These are phyloP conservation scores for Gari tellinella DNA, from an alignment of 2,888 invertebrate genomes.

Conservation along the genomic window DNA sequence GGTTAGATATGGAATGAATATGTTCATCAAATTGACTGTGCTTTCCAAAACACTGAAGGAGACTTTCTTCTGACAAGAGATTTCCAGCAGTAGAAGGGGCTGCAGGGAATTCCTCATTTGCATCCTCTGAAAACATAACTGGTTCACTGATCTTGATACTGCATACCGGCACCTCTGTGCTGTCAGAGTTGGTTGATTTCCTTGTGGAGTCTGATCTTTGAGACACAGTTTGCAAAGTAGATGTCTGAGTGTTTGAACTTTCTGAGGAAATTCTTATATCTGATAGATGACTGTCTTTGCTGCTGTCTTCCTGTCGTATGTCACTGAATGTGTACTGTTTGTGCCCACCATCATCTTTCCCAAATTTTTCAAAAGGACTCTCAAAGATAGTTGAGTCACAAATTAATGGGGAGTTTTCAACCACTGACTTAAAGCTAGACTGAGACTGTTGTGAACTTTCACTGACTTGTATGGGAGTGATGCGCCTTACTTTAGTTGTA, in stretches of 20 bases:
- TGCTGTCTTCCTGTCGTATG: no score
- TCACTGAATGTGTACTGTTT: no score
- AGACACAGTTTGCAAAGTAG: background rate
- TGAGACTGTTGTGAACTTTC: slow-evolving; percentile 11
- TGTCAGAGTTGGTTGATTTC: background rate
- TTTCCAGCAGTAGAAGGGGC: background rate
- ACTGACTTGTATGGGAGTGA: slow-evolving; percentile 54
- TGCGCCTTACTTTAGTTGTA: slow-evolving; percentile 40
- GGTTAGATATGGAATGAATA: slow-evolving; percentile 44
- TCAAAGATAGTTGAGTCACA: slow-evolving; percentile 12
- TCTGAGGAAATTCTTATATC: slow-evolving; percentile 1
- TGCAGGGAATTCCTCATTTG: slow-evolving; percentile 43
- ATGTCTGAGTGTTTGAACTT: background rate
- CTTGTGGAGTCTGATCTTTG: slow-evolving; percentile 13
- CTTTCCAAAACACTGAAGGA: slow-evolving; percentile 44
- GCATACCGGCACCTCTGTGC: background rate
- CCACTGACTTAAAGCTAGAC: slow-evolving; percentile 44
- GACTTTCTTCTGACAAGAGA: slow-evolving; percentile 47
- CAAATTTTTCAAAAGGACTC: background rate
- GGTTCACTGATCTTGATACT: slow-evolving; percentile 37
- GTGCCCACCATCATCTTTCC: no score
- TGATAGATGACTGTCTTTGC: background rate
- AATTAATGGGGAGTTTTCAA: slow-evolving; percentile 51
- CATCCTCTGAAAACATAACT: slow-evolving; percentile 51
- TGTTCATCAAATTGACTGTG: slow-evolving; percentile 39